Evolutionary conservation across 2,797 vertebrate genomes (phyloP).

Genomic region (Tapirus indicus): DNA sequence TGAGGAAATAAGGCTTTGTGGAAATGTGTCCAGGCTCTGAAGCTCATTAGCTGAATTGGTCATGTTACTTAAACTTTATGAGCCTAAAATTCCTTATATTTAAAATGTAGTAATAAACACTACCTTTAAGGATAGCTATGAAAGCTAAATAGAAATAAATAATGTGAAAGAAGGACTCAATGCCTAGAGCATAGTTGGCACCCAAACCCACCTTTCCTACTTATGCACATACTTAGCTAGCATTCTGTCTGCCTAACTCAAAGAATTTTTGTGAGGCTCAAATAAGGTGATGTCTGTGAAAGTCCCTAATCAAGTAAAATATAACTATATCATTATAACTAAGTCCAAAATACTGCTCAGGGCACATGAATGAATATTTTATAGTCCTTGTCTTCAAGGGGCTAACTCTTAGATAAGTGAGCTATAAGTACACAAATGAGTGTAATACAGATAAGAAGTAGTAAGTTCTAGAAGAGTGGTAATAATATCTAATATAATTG

Average conservation of each 20-base stretch:
- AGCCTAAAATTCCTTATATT: not conserved
- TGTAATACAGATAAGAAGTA: not conserved
- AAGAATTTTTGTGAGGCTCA: conserved; percentile 28
- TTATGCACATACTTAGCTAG: not conserved
- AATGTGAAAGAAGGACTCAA: not conserved
- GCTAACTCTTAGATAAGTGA: not conserved
- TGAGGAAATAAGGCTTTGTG: not conserved
- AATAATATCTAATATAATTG: not conserved
- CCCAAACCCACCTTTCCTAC: not conserved
- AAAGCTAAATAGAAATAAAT: conserved; percentile 3
- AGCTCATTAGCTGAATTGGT: not conserved
- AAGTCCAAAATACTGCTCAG: not conserved
- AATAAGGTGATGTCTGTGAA: not conserved
- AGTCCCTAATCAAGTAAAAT: conserved; percentile 45
- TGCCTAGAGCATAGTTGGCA: not conserved
- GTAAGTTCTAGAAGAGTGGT: not conserved
- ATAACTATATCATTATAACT: not conserved
- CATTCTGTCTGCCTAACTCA: not conserved
- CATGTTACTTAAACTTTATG: not conserved
- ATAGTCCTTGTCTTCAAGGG: conserved; percentile 20
- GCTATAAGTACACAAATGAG: not conserved
- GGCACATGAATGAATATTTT: conserved; percentile 6
- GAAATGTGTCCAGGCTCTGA: not conserved
- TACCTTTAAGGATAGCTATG: not conserved
- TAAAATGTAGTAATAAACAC: not conserved